A percentile compares a stretch with the other conserved stretches of the same genome.
These are phyloP conservation scores for Drosophila kepulauana DNA, from an alignment of 1,140 invertebrate genomes.

Conservation along the genomic window DNA sequence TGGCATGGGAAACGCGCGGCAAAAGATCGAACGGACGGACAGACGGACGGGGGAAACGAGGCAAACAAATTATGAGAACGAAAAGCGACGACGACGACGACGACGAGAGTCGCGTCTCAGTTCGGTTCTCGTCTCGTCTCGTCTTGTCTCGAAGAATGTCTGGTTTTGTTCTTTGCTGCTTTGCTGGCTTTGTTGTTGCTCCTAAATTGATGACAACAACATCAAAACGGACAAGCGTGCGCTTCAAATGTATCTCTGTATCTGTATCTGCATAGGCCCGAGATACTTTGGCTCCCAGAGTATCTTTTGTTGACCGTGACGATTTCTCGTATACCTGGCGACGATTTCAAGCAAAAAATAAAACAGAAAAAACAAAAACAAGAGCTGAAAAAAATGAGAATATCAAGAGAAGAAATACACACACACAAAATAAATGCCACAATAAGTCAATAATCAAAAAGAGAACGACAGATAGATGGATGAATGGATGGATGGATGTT, in stretches of 20 bases:
- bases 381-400: slow-evolving; percentile 42
- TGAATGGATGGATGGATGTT: slow-evolving; percentile 22
- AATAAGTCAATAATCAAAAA: slow-evolving; percentile 81
- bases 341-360: slow-evolving; percentile 58
- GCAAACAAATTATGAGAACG: slow-evolving; percentile 81
- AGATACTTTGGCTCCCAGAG: slow-evolving; percentile 61
- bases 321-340: slow-evolving; percentile 69
- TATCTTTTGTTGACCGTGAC: slow-evolving; percentile 68
- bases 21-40: background rate
- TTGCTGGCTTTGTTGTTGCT: slow-evolving; percentile 49
- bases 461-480: slow-evolving; percentile 48
- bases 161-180: slow-evolving; percentile 56
- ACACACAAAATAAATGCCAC: slow-evolving; percentile 49
- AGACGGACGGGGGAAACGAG: slow-evolving; percentile 18
- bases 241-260: slow-evolving; percentile 69
- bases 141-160: slow-evolving; percentile 64
- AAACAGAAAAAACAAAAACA: too few species aligned
- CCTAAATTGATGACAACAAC: slow-evolving; percentile 80
- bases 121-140: slow-evolving; percentile 19
- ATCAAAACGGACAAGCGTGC: slow-evolving; percentile 78
- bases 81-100: slow-evolving; percentile 56
- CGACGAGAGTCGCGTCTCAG: slow-evolving; percentile 17
- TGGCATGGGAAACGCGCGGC: background rate
- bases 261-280: slow-evolving; percentile 39
- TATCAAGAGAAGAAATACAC: slow-evolving; percentile 15